Evolutionary conservation across 2,113 vertebrate species (phyloP), one percentile per base, ranked within the genome.

Genomic region (Desmodus rotundus): DNA sequence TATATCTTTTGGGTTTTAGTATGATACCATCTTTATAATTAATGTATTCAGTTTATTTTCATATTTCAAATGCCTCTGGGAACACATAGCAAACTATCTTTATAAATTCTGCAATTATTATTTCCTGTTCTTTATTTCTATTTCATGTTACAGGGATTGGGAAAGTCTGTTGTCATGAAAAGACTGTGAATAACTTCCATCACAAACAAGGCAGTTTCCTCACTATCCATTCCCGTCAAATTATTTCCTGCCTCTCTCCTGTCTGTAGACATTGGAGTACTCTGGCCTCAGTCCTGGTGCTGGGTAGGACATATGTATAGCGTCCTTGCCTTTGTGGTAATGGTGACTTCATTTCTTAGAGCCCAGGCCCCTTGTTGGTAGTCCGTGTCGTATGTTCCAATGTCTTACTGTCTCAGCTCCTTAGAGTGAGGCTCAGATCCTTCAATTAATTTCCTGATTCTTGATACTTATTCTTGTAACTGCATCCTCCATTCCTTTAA

Each of bases 51-150:
- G 14, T 96, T 96, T 68, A 68, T 74, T 96, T 96, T 94, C 58
- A 94, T 95, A 56, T 98, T 97, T 63, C 15, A 93, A 95, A 56
- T 97, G 93, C 92, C 77, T 97, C 58, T 92, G 87, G 96, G 97
- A 76, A 95, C 36, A 54, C 78, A 31, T 84, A 93, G 65, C 61
- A 96, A 96, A 93, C 96, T 97, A 92, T 73, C 76, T 96, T 20
- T 85, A 20, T 87, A 65, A 92, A 95, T 93, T 95, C 72, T 95
- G 65, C 16, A 93, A 74, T 80, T 50, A 88, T 47, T 19, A 24
- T 93, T 58, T 50, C 19, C 50, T 86, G 6, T 82, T 88, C 83
- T 94, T 96, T 92, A 67, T 88, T 96, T 97, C 58, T 96, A 56
- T 93, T 95, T 96, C 38, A 90, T 85, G 22, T 89, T 91, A 82